A percentile compares a stretch with the other conserved stretches of the same genome.
These are phyloP conservation scores for Coreius guichenoti DNA, from an alignment of 2,797 vertebrate species.

Conservation along the genomic window DNA sequence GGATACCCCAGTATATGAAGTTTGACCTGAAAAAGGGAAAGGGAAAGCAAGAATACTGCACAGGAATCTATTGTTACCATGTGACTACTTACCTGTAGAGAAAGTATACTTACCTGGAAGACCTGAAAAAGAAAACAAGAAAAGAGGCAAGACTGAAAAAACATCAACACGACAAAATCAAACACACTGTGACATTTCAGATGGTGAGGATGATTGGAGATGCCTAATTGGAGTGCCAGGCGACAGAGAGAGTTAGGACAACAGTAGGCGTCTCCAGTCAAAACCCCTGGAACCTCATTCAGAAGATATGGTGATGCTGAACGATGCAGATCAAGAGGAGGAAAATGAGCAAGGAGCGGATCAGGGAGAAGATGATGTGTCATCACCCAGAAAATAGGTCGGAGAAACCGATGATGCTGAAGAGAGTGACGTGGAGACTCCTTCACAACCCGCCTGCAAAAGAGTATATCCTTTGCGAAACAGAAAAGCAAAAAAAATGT, in stretches of 20 bases:
- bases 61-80: no score
- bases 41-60: neutral
- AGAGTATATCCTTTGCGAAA: neutral
- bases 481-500: neutral
- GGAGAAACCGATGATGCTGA: neutral
- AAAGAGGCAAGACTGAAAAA: neutral
- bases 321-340: neutral
- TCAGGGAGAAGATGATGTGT: neutral
- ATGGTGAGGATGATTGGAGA: neutral
- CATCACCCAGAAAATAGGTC: neutral
- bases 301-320: neutral
- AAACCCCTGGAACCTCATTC: neutral
- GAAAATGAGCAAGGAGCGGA: neutral
- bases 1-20: constrained; percentile 49
- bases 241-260: neutral
- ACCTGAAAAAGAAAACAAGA: neutral
- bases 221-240: neutral
- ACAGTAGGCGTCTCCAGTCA: neutral
- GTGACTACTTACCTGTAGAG: no score
- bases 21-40: constrained; percentile 44
- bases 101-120: no score
- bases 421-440: neutral
- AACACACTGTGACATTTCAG: neutral
- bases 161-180: neutral
- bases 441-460: neutral